Percentiles rank a stretch among this genome's conserved stretches.
These are phyloP conservation scores for Archivesica marissinica DNA, from an alignment of 1,140 invertebrate genomes.

Conservation along the genomic window DNA sequence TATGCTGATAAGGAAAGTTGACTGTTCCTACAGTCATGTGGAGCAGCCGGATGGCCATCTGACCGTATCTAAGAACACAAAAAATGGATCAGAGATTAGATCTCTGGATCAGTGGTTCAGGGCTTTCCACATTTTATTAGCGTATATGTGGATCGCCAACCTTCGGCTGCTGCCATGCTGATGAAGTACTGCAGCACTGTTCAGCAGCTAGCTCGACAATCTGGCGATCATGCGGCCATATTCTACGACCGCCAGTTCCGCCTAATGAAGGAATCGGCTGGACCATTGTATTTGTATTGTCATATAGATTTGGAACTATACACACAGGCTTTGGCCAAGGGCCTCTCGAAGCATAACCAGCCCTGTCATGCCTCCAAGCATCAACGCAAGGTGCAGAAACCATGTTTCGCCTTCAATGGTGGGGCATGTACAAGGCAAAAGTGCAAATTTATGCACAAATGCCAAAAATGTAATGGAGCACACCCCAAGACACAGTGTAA, in stretches of 20 bases:
- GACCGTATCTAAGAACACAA: too few species aligned
- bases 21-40: too few species aligned
- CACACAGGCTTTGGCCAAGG: background rate
- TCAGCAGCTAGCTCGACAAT: background rate
- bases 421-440: background rate
- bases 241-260: background rate
- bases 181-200: background rate
- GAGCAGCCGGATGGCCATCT: too few species aligned
- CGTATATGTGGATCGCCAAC: background rate
- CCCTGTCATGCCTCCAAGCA: background rate
- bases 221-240: background rate
- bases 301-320: background rate
- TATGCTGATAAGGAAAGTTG: too few species aligned
- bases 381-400: background rate
- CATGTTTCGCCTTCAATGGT: constrained; percentile 2
- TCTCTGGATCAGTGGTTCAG: too few species aligned
- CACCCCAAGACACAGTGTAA: background rate
- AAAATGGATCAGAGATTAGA: too few species aligned
- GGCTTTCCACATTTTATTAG: background rate
- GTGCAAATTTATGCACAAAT: background rate
- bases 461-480: background rate
- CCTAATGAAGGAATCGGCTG: background rate
- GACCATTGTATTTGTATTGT: background rate
- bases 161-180: background rate
- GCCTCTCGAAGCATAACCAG: background rate